Percentiles rank a stretch among this genome's conserved stretches.
phyloP scores from a whole-genome alignment of 53 echinoderm and acorn worm species.

The Crossaster papposus region DNA sequence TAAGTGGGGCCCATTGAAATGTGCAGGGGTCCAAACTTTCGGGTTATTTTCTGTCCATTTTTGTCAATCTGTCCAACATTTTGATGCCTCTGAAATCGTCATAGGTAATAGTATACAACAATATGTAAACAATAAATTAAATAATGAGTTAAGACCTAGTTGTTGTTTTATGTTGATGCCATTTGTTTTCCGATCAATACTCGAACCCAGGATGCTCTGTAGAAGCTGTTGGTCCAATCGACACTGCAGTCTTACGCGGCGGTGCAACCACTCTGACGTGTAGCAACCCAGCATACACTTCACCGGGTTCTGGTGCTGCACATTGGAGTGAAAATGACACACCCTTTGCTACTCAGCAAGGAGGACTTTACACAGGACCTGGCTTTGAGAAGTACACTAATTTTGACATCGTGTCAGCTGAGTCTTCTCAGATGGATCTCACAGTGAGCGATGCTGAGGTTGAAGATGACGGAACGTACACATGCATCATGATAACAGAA shows the following conservation, averaged over 20 bases:
- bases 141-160: too few relatives aligned
- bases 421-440: not conserved
- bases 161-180: too few relatives aligned
- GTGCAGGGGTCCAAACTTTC: too few relatives aligned
- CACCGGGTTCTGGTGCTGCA: not conserved
- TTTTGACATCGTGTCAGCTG: not conserved
- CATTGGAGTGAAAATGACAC: not conserved
- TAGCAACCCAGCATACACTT: not conserved
- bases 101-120: too few relatives aligned
- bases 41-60: too few relatives aligned
- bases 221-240: not conserved
- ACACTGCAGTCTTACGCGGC: slow-evolving; percentile 13
- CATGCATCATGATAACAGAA: not conserved
- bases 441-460: not conserved
- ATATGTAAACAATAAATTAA: too few relatives aligned
- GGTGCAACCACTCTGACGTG: not conserved
- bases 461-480: slow-evolving; percentile 35
- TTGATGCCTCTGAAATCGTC: too few relatives aligned
- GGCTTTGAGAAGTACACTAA: not conserved
- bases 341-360: not conserved
- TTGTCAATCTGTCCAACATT: too few relatives aligned
- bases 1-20: too few relatives aligned
- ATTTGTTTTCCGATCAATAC: too few relatives aligned
- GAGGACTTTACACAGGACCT: too few relatives aligned
- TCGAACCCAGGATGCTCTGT: not conserved